Conservation (phyloP, 2,113 vertebrate genomes). For the Myotis yumanensis region DNA sequence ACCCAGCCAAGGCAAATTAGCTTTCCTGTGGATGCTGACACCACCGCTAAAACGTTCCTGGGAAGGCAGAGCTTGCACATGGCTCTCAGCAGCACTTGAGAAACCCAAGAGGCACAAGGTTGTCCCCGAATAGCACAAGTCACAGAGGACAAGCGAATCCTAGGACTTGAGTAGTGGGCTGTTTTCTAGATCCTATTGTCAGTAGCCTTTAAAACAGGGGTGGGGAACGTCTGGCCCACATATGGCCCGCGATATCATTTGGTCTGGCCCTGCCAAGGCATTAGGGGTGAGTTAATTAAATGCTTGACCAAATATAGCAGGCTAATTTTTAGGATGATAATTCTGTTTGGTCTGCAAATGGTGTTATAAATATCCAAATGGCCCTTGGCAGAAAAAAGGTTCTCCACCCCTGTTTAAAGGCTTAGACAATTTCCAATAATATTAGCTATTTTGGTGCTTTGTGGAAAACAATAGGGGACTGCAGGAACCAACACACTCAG, state of each 20-base stretch:
- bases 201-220: neutral
- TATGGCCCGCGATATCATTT: too few species aligned
- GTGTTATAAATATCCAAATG: too few species aligned
- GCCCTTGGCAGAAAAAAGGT: too few species aligned
- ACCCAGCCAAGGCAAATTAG: neutral
- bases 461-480: neutral
- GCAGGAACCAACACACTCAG: neutral
- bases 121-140: neutral
- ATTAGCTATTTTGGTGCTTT: conserved; percentile 8
- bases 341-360: too few species aligned
- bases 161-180: neutral
- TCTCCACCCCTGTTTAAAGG: neutral
- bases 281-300: too few species aligned
- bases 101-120: neutral
- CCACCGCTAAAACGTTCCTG: neutral
- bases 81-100: neutral
- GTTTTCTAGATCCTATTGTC: neutral
- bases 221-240: too few species aligned
- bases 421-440: neutral
- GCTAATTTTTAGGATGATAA: too few species aligned
- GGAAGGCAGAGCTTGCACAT: neutral
- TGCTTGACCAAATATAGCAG: too few species aligned
- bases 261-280: too few species aligned
- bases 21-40: neutral
- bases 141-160: neutral